These are phyloP conservation scores for Irena cyanogastra DNA, from an alignment of 2,113 vertebrate genomes.

Conservation along the genomic window DNA sequence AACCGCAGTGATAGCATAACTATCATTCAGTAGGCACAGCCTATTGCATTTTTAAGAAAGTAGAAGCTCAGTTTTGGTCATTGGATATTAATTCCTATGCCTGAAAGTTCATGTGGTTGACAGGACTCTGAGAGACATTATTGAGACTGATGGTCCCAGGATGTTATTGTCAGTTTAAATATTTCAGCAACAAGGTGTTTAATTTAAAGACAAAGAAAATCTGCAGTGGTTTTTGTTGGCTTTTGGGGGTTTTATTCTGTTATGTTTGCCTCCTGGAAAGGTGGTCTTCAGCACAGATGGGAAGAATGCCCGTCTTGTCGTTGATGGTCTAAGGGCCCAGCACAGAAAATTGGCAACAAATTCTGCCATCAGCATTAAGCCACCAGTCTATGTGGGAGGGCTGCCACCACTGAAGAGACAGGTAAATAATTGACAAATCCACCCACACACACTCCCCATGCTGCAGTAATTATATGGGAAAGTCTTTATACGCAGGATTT, in stretches of 20 bases:
- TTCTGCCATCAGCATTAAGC: slow-evolving; percentile 64
- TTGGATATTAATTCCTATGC: not conserved
- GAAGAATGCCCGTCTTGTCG: slow-evolving; percentile 72
- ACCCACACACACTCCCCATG: not conserved
- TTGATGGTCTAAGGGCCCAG: slow-evolving; percentile 84
- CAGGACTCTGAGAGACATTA: not conserved
- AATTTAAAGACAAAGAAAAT: not conserved
- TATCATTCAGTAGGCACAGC: not conserved
- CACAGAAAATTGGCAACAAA: slow-evolving; percentile 71
- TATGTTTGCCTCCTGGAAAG: slow-evolving; percentile 60
- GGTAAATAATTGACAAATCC: slow-evolving; percentile 41
- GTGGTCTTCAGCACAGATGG: slow-evolving; percentile 81
- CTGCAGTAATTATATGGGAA: not conserved
- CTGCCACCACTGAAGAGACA: slow-evolving; percentile 64
- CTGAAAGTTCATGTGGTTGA: not conserved
- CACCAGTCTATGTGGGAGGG: slow-evolving; percentile 79
- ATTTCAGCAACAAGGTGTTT: not conserved
- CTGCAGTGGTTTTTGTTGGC: not conserved
- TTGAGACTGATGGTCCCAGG: not conserved
- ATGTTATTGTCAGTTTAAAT: not conserved
- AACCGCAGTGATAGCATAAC: not conserved
- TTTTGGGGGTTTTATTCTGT: not conserved
- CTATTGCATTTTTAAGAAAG: not conserved
- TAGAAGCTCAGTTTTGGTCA: not conserved
- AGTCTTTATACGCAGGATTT: not conserved